A percentile compares a stretch with the other conserved stretches of the same genome.
Evolutionary conservation across 1,140 invertebrate species (phyloP).

Genomic region (Dolichoris vasculosae): DNA sequence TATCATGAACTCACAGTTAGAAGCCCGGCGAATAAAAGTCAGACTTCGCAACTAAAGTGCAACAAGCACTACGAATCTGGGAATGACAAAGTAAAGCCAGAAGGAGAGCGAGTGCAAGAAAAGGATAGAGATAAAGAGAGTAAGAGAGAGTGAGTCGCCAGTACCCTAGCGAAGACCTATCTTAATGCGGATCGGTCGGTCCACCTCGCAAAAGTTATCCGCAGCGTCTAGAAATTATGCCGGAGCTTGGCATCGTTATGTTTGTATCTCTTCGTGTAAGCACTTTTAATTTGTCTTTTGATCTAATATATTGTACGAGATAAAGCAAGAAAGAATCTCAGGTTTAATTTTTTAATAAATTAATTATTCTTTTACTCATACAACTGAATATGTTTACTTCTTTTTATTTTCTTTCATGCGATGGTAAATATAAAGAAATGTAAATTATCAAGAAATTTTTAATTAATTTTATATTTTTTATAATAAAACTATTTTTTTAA

Average conservation of each 20-base stretch:
- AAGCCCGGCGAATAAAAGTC: background rate
- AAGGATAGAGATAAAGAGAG: background rate
- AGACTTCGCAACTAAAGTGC: background rate
- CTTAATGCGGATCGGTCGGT: slow-evolving; percentile 49
- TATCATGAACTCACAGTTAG: background rate
- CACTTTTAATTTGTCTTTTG: slow-evolving; percentile 48
- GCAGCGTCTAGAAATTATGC: slow-evolving; percentile 44
- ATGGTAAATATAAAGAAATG: no score
- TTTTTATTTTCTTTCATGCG: no score
- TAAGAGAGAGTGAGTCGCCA: background rate
- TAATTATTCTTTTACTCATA: background rate
- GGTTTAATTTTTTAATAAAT: slow-evolving; percentile 3
- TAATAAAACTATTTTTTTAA: no score
- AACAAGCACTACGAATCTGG: background rate
- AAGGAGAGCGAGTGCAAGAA: background rate
- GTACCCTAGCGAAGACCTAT: slow-evolving; percentile 39
- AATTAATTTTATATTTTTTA: no score
- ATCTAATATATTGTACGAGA: slow-evolving; percentile 27
- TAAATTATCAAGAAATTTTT: no score
- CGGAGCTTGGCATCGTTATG: slow-evolving; percentile 1
- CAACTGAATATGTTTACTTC: background rate
- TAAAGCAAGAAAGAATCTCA: background rate
- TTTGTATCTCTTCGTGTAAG: slow-evolving; percentile 36
- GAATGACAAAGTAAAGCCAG: background rate
- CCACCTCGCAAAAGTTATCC: slow-evolving; percentile 40